Evolutionary conservation across 2,888 invertebrate species (phyloP).

Genomic region (Lasioglossum pauxillum): DNA sequence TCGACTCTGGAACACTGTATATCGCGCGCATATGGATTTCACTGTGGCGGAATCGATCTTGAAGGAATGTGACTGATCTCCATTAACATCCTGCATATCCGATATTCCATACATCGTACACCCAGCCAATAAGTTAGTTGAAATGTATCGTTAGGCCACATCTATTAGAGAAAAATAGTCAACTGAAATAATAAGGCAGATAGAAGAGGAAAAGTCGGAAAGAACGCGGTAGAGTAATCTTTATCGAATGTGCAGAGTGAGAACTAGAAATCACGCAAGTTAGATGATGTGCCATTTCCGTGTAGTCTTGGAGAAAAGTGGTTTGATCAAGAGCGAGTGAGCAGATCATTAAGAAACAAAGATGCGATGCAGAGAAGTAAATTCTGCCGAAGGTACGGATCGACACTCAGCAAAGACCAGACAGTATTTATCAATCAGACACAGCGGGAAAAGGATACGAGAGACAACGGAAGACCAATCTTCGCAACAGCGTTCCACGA

Average conservation of each 20-base stretch:
- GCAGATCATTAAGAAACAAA: slow-evolving; percentile 66
- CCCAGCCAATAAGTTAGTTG: slow-evolving; percentile 54
- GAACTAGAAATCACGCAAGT: slow-evolving; percentile 73
- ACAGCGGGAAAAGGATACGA: slow-evolving; percentile 52
- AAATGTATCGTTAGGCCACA: slow-evolving; percentile 67
- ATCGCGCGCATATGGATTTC: neutral
- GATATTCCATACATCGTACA: slow-evolving; percentile 60
- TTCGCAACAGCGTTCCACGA: slow-evolving; percentile 25
- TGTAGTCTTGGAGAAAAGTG: slow-evolving; percentile 57
- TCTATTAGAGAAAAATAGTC: slow-evolving; percentile 68
- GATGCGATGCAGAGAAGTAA: slow-evolving; percentile 64
- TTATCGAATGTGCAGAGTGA: slow-evolving; percentile 73
- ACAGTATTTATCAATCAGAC: slow-evolving; percentile 73
- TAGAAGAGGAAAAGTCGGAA: slow-evolving; percentile 74
- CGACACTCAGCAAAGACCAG: slow-evolving; percentile 74
- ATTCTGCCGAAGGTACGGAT: slow-evolving; percentile 63
- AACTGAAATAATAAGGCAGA: slow-evolving; percentile 76
- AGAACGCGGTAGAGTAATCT: slow-evolving; percentile 67
- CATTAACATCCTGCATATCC: slow-evolving; percentile 40
- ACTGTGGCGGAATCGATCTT: slow-evolving; percentile 8
- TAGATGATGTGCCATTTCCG: slow-evolving; percentile 71
- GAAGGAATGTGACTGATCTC: slow-evolving; percentile 6
- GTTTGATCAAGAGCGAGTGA: slow-evolving; percentile 65
- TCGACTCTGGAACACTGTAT: neutral
- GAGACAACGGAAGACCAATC: slow-evolving; percentile 48